Conservation (phyloP, 2,113 vertebrate species). For the Pitta sordida region DNA sequence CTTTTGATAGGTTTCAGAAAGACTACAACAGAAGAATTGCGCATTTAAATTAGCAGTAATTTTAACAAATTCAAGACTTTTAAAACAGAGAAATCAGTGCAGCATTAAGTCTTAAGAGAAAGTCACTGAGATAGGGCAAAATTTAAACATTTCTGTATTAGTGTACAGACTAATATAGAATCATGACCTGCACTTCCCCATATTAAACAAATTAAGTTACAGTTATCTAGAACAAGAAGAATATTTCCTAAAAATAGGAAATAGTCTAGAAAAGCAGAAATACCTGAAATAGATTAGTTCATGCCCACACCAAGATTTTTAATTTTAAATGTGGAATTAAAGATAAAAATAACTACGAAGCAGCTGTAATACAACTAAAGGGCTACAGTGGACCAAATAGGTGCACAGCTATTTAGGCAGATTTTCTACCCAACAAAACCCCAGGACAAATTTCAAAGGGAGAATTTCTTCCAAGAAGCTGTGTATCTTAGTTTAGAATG, state of each 20-base stretch:
- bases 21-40: neutral
- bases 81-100: neutral
- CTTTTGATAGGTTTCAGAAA: neutral
- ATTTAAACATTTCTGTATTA: neutral
- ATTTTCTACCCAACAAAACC: neutral
- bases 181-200: neutral
- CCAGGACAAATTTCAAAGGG: neutral
- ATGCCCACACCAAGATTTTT: neutral
- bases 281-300: neutral
- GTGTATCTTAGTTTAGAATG: too few species aligned
- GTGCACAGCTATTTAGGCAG: neutral
- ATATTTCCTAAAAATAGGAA: neutral
- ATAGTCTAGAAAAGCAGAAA: neutral
- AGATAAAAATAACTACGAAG: neutral
- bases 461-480: neutral
- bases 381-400: neutral
- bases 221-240: neutral
- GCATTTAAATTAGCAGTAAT: neutral
- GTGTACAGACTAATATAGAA: neutral
- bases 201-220: neutral
- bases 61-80: neutral
- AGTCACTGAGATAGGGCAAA: neutral
- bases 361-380: neutral
- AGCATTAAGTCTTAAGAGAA: neutral
- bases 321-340: neutral